Percentiles rank a stretch among this genome's conserved stretches.
Evolutionary conservation across 2,113 vertebrate genomes (phyloP).

Genomic region (Naja naja): DNA sequence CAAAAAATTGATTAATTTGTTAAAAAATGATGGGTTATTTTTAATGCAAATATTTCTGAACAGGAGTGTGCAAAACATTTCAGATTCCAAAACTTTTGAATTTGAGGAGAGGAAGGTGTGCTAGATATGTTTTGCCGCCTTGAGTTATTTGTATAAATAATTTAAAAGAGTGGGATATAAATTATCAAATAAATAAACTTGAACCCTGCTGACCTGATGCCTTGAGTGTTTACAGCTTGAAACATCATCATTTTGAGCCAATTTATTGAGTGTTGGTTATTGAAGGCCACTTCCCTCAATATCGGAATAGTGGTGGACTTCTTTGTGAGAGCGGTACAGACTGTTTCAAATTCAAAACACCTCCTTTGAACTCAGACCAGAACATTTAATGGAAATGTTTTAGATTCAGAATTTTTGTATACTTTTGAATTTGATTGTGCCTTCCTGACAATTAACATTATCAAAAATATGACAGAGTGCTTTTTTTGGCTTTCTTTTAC

Average conservation of each 20-base stretch:
- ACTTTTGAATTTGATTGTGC: neutral
- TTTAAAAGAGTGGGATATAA: neutral
- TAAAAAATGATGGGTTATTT: neutral
- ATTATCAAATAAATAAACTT: neutral
- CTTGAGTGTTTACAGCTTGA: neutral
- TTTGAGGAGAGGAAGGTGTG: neutral
- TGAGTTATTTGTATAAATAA: neutral
- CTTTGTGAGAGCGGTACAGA: neutral
- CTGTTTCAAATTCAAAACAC: neutral
- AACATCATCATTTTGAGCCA: neutral
- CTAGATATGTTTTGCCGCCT: neutral
- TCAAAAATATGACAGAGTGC: conserved; percentile 41
- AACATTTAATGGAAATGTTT: neutral
- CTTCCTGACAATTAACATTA: conserved; percentile 31
- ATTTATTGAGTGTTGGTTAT: neutral
- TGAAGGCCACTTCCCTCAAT: neutral
- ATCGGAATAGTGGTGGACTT: neutral
- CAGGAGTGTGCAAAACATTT: neutral
- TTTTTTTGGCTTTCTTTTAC: conserved; percentile 16
- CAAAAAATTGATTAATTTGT: neutral
- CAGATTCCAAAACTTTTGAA: neutral
- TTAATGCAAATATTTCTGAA: neutral
- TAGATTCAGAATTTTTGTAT: neutral
- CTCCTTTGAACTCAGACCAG: neutral
- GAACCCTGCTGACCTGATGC: neutral